phyloP scores from a whole-genome alignment of 2,113 vertebrate genomes.

The Python bivittatus region DNA sequence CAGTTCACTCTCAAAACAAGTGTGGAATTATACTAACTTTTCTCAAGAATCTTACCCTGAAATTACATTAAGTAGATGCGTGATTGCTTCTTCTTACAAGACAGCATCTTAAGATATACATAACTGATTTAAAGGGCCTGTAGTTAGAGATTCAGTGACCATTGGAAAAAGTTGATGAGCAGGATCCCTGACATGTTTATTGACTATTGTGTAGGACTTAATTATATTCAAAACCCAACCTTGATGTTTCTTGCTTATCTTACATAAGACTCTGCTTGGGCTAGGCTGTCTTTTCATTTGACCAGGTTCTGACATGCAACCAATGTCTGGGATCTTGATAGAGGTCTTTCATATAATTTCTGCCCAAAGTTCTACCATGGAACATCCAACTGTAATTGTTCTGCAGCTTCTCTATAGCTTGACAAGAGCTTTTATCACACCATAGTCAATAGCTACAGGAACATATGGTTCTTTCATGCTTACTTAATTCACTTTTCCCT shows the following conservation, averaged over 20 bases:
- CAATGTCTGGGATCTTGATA: neutral
- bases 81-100: neutral
- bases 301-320: neutral
- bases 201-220: neutral
- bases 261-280: neutral
- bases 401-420: neutral
- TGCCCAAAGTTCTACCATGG: neutral
- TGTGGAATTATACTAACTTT: neutral
- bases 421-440: neutral
- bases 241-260: neutral
- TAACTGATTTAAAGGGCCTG: slow-evolving; percentile 4
- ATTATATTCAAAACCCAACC: neutral
- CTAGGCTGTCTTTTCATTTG: neutral
- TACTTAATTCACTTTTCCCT: neutral
- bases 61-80: neutral
- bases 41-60: neutral
- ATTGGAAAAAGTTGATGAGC: neutral
- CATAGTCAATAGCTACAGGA: neutral
- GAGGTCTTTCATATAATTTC: neutral
- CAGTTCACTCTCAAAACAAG: slow-evolving; percentile 5
- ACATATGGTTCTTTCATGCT: neutral
- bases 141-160: neutral
- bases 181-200: neutral
- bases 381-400: neutral
- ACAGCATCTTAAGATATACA: neutral